Evolutionary conservation across 2,888 invertebrate species (phyloP).

Genomic region (Athalia circularis): DNA sequence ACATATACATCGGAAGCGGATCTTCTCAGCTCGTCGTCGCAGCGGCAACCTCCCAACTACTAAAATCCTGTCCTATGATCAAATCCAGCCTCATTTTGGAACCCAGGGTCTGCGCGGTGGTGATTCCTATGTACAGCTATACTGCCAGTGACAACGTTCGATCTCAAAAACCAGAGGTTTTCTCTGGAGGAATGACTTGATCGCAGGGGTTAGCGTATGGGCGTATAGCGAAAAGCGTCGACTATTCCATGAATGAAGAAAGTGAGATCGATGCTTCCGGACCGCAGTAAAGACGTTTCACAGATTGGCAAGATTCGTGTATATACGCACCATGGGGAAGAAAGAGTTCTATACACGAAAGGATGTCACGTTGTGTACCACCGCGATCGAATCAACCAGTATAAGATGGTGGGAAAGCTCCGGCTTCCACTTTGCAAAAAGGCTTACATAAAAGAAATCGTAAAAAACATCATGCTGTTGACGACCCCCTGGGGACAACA

Average conservation of each 20-base stretch:
- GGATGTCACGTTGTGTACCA: neutral
- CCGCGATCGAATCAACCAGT: neutral
- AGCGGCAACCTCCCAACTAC: neutral
- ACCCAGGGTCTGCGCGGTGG: neutral
- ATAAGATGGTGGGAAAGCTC: neutral
- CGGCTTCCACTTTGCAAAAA: neutral
- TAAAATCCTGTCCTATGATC: constrained; percentile 27
- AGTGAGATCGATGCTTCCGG: neutral
- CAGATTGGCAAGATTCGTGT: constrained; percentile 1
- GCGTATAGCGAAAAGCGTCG: neutral
- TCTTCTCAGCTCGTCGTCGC: constrained; percentile 25
- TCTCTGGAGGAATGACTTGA: constrained; percentile 19
- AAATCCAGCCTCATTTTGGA: constrained; percentile 26
- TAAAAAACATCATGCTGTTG: neutral
- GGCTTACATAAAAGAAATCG: neutral
- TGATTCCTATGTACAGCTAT: constrained; percentile 18
- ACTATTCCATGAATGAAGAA: constrained; percentile 33
- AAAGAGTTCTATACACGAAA: neutral
- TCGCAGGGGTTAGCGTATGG: constrained; percentile 11
- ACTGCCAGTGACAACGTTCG: neutral
- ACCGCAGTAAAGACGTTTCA: constrained; percentile 11
- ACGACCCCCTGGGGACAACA: constrained; percentile 7
- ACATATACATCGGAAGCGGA: constrained; percentile 7
- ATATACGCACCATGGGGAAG: neutral
- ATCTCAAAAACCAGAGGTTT: neutral